phyloP scores from a whole-genome alignment of 1,140 invertebrate species.

The Fopius arisanus region DNA sequence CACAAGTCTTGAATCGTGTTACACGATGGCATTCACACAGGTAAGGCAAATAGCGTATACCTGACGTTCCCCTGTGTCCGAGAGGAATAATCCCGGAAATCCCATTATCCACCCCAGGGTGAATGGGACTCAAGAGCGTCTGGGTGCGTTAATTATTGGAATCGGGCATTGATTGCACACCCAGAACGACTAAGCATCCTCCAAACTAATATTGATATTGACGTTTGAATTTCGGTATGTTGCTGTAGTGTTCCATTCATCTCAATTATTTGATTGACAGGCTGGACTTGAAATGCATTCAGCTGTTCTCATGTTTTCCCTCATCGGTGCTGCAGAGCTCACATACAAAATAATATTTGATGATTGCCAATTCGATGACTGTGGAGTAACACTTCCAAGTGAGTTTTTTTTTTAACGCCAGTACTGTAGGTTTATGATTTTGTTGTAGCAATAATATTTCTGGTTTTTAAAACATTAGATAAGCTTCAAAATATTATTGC shows the following conservation, averaged over 20 bases:
- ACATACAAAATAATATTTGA: constrained; percentile 25
- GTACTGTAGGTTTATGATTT: too few species aligned
- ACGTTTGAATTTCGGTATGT: constrained; percentile 20
- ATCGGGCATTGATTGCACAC: constrained; percentile 24
- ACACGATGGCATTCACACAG: constrained; percentile 3
- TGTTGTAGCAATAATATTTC: background rate
- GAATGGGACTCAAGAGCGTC: constrained; percentile 26
- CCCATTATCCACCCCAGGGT: constrained; percentile 22
- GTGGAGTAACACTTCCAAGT: constrained; percentile 22
- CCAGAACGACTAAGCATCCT: constrained; percentile 16
- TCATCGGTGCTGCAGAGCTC: constrained; percentile 27
- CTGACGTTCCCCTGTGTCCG: constrained; percentile 8
- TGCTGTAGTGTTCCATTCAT: background rate
- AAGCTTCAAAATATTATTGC: background rate
- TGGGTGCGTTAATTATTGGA: constrained; percentile 29
- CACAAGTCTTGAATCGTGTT: constrained; percentile 22
- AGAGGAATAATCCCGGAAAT: constrained; percentile 25
- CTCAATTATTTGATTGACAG: constrained; percentile 22
- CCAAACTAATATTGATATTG: constrained; percentile 23
- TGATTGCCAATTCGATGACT: background rate
- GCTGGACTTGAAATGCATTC: background rate
- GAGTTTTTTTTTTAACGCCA: background rate
- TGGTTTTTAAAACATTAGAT: background rate
- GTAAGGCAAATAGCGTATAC: constrained; percentile 14
- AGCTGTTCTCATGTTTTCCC: constrained; percentile 20